These are phyloP conservation scores for Microdon myrmicae DNA, from an alignment of 2,888 invertebrate genomes.

Conservation along the genomic window DNA sequence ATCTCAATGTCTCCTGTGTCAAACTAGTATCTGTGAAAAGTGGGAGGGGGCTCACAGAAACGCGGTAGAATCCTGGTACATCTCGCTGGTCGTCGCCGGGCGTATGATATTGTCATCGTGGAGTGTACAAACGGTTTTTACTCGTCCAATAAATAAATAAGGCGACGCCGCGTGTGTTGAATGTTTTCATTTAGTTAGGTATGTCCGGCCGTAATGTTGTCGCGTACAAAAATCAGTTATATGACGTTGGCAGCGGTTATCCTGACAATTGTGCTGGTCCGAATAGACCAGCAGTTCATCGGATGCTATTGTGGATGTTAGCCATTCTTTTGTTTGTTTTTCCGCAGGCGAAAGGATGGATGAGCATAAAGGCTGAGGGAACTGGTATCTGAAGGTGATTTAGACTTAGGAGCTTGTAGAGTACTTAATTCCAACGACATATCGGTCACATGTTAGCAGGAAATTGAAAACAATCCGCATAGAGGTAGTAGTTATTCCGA, in stretches of 20 bases:
- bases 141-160: conserved; percentile 51
- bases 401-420: conserved; percentile 49
- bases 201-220: conserved; percentile 3
- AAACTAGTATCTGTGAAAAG: conserved; percentile 9
- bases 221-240: conserved; percentile 40
- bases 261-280: conserved; percentile 3
- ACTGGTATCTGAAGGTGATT: conserved; percentile 34
- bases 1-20: conserved; percentile 30
- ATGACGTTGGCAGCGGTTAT: conserved; percentile 18
- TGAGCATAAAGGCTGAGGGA: no score
- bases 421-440: conserved; percentile 51
- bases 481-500: conserved; percentile 15
- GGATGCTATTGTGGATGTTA: no score
- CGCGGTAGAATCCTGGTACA: no score
- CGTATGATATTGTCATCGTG: conserved; percentile 39
- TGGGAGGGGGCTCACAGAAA: no score
- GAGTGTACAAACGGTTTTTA: conserved; percentile 41
- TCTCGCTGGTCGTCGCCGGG: conserved; percentile 25
- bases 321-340: no score
- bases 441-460: conserved; percentile 52
- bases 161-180: conserved; percentile 55
- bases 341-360: no score
- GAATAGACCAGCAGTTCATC: conserved; percentile 11
- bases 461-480: conserved; percentile 47
- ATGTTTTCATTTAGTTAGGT: conserved; percentile 54